Base-by-base conservation (phyloP, 2,113 vertebrate genomes). In the Plecturocebus donacophilus region DNA sequence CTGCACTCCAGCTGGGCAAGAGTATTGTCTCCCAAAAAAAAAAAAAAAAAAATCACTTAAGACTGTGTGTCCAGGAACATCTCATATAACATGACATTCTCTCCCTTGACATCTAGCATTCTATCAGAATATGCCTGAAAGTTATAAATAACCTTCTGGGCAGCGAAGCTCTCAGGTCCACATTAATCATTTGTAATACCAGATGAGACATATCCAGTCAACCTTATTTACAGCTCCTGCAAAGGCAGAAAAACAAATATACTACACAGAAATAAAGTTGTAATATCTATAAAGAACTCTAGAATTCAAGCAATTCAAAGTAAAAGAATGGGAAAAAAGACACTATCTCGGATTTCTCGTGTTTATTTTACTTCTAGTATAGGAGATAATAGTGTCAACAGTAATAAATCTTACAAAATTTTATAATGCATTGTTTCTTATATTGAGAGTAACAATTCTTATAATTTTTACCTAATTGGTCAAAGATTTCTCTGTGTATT, bases 171-270 rank as follows among this genome's bases (percentile, higher is more conserved):
- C n/a, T 84, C 64, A 79, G 85, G 71, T 45, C 81, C 77, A 80
- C 35, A 77, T 76, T 87, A 79, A 88, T 87, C 32, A 94, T 64
- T 89, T 92, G 88, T 77, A 96, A 81, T 38, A 88, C 30, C 49
- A 91, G 49, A 71, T 6, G 92, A 87, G 52, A 84, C 27, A 49
- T 64, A 87, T 47, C 94, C 40, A 96, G 73, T 95, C 70, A 95
- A 75, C 6, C 42, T 93, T 91, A 89, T 86, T 91, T 92, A 89
- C 4, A 93, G 64, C 25, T 88, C 71, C 77, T 54, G 13, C 49
- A 88, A 86, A 95, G 21, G 17, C 54, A 96, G 82, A 95, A 81
- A 56, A 95, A 76, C 75, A 97, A 94, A 88, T 82, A 73, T 1
- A 82, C 35, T 32, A 84, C 10, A 82, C 25, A 94, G 82, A 92